phyloP scores from a whole-genome alignment of 2,113 vertebrate species.

The Carollia perspicillata region DNA sequence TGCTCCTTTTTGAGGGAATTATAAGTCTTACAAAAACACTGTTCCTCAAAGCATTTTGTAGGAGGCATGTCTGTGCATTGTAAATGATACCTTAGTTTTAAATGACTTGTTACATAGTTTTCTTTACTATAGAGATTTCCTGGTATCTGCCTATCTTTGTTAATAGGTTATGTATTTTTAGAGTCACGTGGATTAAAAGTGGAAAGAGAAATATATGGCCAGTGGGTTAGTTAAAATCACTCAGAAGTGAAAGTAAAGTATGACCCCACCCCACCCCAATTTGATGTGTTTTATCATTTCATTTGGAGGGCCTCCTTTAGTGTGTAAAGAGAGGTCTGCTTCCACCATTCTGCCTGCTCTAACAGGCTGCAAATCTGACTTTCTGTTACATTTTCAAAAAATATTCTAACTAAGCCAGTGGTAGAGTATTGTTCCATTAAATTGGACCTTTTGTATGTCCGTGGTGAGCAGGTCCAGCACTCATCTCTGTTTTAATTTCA shows the following conservation, averaged over 20 bases:
- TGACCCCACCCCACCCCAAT: neutral
- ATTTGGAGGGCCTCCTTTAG: neutral
- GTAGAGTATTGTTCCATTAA: neutral
- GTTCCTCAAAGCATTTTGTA: neutral
- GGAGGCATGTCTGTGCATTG: neutral
- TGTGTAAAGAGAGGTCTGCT: neutral
- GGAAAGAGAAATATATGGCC: neutral
- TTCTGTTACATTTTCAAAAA: neutral
- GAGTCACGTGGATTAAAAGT: neutral
- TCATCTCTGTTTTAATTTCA: neutral
- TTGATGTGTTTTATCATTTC: neutral
- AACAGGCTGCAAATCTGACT: neutral
- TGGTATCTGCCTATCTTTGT: neutral
- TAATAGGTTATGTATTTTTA: neutral
- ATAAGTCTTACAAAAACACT: neutral
- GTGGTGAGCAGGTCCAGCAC: neutral
- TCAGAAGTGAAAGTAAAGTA: neutral
- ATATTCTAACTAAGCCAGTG: neutral
- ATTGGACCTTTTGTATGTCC: neutral
- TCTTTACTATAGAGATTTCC: neutral
- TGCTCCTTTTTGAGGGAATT: neutral
- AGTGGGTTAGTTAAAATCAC: neutral
- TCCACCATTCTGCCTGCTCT: neutral
- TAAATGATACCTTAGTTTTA: neutral
- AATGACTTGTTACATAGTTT: neutral